Evolutionary conservation across 1,140 invertebrate genomes (phyloP).

Genomic region (Tetramorium simillimum): DNA sequence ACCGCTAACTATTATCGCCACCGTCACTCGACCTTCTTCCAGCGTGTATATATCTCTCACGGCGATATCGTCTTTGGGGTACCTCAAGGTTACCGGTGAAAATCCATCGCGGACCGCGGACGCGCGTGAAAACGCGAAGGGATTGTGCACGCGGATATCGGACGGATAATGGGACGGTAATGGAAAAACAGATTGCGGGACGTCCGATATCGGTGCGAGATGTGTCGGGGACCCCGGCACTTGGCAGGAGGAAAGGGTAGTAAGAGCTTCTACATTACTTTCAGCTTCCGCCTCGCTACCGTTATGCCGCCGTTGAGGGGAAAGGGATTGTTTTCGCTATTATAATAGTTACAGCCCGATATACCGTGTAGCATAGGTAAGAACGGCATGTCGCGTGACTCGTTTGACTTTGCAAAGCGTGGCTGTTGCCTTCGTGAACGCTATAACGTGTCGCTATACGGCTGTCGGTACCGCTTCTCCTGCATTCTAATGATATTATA

Average conservation of each 20-base stretch:
- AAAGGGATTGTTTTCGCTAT: conserved; percentile 55
- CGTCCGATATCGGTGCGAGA: conserved; percentile 14
- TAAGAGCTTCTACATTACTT: conserved; percentile 25
- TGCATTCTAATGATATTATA: not conserved
- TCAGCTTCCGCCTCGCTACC: conserved; percentile 59
- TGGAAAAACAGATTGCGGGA: conserved; percentile 2
- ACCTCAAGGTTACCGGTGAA: conserved; percentile 79
- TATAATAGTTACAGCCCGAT: conserved; percentile 36
- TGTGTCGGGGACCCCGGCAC: not conserved
- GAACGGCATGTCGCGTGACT: conserved; percentile 40
- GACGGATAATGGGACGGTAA: not conserved
- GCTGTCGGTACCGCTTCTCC: not conserved
- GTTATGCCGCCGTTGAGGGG: conserved; percentile 45
- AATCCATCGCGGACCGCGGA: conserved; percentile 63
- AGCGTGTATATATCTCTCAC: conserved; percentile 55
- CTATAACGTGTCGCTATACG: not conserved
- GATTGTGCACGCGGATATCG: not conserved
- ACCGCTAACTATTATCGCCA: conserved; percentile 73
- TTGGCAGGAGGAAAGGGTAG: conserved; percentile 52
- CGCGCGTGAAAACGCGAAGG: not conserved
- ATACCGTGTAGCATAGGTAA: not conserved
- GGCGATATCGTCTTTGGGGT: conserved; percentile 66
- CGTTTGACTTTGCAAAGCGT: not conserved
- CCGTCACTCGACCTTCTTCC: conserved; percentile 77
- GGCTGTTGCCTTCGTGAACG: not conserved